These are phyloP conservation scores for Ondatra zibethicus DNA, from an alignment of 2,113 vertebrate species.

Conservation along the genomic window DNA sequence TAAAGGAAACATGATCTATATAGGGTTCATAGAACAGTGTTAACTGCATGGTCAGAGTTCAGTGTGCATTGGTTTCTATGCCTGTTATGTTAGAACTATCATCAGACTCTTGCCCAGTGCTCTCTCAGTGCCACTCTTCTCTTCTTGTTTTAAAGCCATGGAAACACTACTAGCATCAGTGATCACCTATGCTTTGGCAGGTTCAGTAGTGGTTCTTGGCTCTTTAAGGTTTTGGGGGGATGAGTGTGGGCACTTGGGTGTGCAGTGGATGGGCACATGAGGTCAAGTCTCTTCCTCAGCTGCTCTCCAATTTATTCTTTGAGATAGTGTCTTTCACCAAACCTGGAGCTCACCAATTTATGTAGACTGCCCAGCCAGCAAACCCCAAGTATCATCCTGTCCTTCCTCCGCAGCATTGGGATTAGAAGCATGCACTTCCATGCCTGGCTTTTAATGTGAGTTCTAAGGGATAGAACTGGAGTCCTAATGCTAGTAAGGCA, in stretches of 20 bases:
- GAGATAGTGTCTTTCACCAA: neutral
- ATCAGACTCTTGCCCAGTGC: neutral
- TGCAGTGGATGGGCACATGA: neutral
- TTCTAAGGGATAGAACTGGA: neutral
- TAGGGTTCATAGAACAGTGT: neutral
- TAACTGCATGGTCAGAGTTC: rapidly evolving
- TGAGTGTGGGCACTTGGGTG: neutral
- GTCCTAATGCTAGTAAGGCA: neutral
- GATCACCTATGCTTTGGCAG: neutral
- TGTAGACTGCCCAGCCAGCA: neutral
- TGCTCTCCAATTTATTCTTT: neutral
- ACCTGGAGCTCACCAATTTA: neutral
- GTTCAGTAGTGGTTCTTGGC: neutral
- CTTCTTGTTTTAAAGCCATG: neutral
- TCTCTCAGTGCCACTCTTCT: neutral
- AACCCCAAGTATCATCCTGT: neutral
- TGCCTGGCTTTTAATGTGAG: neutral
- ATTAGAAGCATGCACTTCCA: neutral
- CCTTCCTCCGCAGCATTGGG: neutral
- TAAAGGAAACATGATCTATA: rapidly evolving
- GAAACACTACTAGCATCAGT: neutral
- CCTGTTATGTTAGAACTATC: neutral
- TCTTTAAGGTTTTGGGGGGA: neutral
- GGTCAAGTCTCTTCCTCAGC: neutral
- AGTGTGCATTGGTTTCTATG: neutral